These are phyloP conservation scores for Drosophila ogumai DNA, from an alignment of 1,140 invertebrate genomes.

Conservation along the genomic window DNA sequence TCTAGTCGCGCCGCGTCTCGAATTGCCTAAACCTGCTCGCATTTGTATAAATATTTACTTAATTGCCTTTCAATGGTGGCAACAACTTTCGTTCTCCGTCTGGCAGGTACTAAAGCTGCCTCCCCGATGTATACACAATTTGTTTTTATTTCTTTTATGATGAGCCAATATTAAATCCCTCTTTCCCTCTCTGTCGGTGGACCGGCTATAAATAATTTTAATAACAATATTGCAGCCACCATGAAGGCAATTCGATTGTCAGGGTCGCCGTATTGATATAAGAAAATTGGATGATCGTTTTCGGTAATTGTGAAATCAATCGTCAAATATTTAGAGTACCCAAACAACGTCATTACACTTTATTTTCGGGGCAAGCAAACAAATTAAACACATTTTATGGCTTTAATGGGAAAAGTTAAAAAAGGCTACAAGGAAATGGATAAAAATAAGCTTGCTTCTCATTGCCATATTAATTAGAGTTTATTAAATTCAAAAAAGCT, in stretches of 20 bases:
- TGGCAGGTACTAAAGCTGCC: conserved; percentile 46
- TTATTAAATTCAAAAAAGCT: background rate
- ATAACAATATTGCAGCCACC: conserved; percentile 53
- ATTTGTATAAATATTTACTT: conserved; percentile 76
- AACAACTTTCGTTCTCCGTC: conserved; percentile 41
- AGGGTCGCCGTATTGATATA: conserved; percentile 26
- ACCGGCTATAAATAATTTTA: conserved; percentile 58
- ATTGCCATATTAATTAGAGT: background rate
- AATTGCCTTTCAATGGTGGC: conserved; percentile 53
- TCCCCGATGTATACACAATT: conserved; percentile 29
- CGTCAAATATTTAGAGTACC: conserved; percentile 25
- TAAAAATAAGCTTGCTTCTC: background rate
- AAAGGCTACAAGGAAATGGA: background rate
- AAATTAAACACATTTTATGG: conserved; percentile 5
- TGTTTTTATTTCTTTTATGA: conserved; percentile 52
- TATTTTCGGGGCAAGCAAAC: conserved; percentile 16
- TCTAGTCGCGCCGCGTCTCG: background rate
- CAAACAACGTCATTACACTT: conserved; percentile 2
- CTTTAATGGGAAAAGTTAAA: background rate
- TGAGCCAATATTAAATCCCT: conserved; percentile 55
- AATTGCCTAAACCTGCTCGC: conserved; percentile 27
- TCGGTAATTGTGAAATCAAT: conserved; percentile 27
- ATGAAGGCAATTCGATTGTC: conserved; percentile 27
- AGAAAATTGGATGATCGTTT: conserved; percentile 23
- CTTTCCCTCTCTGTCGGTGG: background rate